Evolutionary conservation across 1,140 invertebrate species (phyloP), one percentile per base, ranked within the genome.

Genomic region (Globodera ellingtonae): DNA sequence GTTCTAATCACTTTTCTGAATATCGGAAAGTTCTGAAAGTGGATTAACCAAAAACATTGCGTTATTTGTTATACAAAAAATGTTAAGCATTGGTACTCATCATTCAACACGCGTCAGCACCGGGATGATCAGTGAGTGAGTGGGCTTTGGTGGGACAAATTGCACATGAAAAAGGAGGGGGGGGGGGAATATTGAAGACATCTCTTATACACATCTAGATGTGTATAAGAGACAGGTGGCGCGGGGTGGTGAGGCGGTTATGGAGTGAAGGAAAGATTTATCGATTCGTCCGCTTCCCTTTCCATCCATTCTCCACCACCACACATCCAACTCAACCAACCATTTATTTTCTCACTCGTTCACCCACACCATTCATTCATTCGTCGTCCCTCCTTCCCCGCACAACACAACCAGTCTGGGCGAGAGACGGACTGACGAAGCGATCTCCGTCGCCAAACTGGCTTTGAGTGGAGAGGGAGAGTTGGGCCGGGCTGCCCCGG

Each of bases 71-170:
- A 52, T 10, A 24, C 35, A 18, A 9, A 21, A 47, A 52, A 66
- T 72, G n/a, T 76, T 56, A 46, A 75, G 69, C 56, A 62, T 84
- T 69, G 65, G 47, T 69, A 21, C 46, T 79, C 95, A 94, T 77
- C 62, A 48, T 79, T 73, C 65, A 77, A 82, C 44, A 77, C 83
- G 10, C 72, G 75, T 93, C 93, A 94, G 94, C 93, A 94, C 89
- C 92, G 94, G 8, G 94, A 94, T 79, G 94, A 62, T 62, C 13
- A 62, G 56, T 62, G 56, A 62, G 56, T 62, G 56, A 52, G 8
- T 52, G 52, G 35, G 35, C 1, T 35, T 35, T 35, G 35, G 35
- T 0, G 35, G 35, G 35, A 35, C 35, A 35, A 35, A 35, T 7
- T 52, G 52, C 4, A 52, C 15, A 10, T 9, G 52, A 10, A 52